Percentiles rank a stretch among this genome's conserved stretches.
Conservation (phyloP, 2,888 invertebrate genomes). For the Zygaena filipendulae region DNA sequence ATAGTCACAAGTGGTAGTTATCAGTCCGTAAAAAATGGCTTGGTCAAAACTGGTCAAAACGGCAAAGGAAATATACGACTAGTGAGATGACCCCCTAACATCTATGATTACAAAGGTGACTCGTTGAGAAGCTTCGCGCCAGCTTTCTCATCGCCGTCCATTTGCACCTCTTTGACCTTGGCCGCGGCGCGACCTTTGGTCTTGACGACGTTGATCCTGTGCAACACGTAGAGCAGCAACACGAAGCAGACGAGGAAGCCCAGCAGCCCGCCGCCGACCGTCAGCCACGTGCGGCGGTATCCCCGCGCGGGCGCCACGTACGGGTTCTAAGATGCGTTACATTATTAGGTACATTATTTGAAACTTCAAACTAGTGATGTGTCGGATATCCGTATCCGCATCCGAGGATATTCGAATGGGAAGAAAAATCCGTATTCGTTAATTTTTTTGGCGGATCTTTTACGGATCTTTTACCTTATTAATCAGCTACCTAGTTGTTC, state of each 20-base stretch:
- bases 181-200: slow-evolving; percentile 39
- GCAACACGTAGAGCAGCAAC: slow-evolving; percentile 53
- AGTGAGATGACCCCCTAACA: no score
- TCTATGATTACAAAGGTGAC: slow-evolving; percentile 17
- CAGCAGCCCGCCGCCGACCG: slow-evolving; percentile 48
- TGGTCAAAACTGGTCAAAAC: no score
- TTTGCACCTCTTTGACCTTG: slow-evolving; percentile 27
- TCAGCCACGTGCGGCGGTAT: slow-evolving; percentile 52
- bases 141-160: slow-evolving; percentile 33
- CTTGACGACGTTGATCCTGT: slow-evolving; percentile 53
- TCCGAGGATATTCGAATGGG: no score
- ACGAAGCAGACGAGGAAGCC: slow-evolving; percentile 58
- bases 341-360: slow-evolving; percentile 2
- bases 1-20: no score
- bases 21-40: no score
- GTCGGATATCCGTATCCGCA: no score
- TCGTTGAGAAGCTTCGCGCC: slow-evolving; percentile 38
- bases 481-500: no score
- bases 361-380: no score
- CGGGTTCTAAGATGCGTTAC: neutral
- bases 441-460: no score
- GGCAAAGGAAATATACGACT: no score
- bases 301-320: slow-evolving; percentile 14
- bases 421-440: no score
- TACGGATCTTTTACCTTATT: no score